Evolutionary conservation across 2,113 vertebrate species (phyloP).

Genomic region (Apaloderma vittatum): DNA sequence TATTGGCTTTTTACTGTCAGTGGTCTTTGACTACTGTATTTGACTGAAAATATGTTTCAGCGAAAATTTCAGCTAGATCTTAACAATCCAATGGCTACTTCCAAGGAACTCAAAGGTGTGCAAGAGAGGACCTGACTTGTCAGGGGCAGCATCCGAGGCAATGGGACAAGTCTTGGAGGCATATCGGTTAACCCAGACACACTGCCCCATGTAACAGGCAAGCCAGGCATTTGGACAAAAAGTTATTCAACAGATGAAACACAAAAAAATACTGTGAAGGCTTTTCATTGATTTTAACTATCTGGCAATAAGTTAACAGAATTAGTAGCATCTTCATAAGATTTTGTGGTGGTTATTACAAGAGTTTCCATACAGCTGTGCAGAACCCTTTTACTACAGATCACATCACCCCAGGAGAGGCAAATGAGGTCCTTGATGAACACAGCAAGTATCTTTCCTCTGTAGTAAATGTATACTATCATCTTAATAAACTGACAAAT

Average conservation of each 20-base stretch:
- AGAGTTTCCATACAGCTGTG: not conserved
- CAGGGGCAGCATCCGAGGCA: not conserved
- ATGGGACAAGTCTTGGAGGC: not conserved
- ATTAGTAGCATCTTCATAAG: not conserved
- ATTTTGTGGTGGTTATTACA: not conserved
- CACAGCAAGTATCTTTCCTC: not conserved
- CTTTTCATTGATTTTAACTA: too few species aligned
- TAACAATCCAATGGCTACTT: not conserved
- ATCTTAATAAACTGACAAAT: not conserved
- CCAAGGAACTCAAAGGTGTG: not conserved
- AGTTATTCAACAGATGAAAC: too few species aligned
- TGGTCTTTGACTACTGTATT: not conserved
- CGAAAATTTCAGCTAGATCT: not conserved
- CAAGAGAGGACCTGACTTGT: not conserved
- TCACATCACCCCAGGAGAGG: not conserved
- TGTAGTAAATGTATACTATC: not conserved
- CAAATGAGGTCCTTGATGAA: not conserved
- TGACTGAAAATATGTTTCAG: not conserved
- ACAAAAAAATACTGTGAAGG: too few species aligned
- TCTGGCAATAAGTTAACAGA: accelerated
- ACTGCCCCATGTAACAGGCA: accelerated
- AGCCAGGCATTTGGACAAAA: not conserved
- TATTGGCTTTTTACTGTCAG: not conserved
- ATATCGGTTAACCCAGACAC: not conserved
- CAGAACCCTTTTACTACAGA: not conserved